These are phyloP conservation scores for Bucco capensis DNA, from an alignment of 2,113 vertebrate genomes.

Conservation along the genomic window DNA sequence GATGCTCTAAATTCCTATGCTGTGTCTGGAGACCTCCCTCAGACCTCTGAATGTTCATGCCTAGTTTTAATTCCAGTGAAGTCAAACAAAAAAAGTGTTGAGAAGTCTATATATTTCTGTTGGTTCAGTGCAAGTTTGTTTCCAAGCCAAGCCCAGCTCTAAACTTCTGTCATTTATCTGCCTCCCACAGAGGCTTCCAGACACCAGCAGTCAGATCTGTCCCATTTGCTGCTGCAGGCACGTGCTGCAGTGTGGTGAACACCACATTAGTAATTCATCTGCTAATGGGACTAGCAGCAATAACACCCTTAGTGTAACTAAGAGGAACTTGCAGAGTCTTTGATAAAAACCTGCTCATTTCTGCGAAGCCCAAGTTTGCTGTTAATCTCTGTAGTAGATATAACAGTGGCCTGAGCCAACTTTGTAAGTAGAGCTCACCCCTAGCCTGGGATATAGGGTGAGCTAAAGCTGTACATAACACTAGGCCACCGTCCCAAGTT, in stretches of 20 bases:
- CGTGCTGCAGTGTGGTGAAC: rapidly evolving
- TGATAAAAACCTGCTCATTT: neutral
- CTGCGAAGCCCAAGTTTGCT: neutral
- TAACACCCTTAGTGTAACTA: neutral
- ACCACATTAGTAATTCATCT: rapidly evolving
- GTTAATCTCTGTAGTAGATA: neutral
- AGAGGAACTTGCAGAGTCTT: neutral
- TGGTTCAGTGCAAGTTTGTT: neutral
- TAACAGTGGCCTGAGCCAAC: neutral
- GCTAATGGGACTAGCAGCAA: rapidly evolving
- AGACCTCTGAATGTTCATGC: rapidly evolving
- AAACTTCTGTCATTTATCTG: neutral
- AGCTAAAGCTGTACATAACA: neutral
- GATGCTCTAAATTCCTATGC: neutral
- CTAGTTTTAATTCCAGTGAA: neutral
- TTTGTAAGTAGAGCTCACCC: neutral
- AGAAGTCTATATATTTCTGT: rapidly evolving
- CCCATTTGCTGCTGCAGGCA: neutral
- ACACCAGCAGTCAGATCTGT: neutral
- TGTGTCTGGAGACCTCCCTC: neutral
- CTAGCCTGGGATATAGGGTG: neutral
- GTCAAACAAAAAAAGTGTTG: neutral
- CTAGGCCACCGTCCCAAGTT: neutral
- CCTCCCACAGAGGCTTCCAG: neutral
- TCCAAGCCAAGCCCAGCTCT: neutral